Evolutionary conservation across 2,888 invertebrate species (phyloP), one percentile per base, ranked within the genome.

Genomic region (Spialia ferax): DNA sequence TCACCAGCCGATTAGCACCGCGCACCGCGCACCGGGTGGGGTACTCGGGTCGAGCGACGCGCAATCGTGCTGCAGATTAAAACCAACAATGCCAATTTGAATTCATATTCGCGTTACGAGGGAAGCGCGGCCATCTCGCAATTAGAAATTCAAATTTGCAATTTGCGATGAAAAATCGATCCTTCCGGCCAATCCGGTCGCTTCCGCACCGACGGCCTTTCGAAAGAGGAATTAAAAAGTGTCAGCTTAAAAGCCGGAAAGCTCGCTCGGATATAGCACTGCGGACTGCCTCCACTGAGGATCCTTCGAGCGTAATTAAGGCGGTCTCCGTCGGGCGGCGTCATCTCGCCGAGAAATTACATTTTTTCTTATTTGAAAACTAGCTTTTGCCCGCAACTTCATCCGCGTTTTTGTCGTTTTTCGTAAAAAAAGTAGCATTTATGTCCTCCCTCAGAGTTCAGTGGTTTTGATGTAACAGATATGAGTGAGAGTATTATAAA

Each of bases 141-240:
- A 77, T 75, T 77, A 74, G 73, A 78, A 73, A 76, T 77, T 74
- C 77, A 79, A 79, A 79, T 79, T 75, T 70, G 74, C 74, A 77
- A 72, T 74, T 75, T 71, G 70, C 78, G 74, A 82, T 78, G 79
- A 77, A 79, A 80, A 83, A 86, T 80, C 79, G 89, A 90, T 91
- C 88, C 79, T 91, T 92, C 91, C 91, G 88, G 85, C 75, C 81
- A 77, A 76, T 79, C 81, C 78, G 71, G 75, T 73, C 74, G 75
- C 73, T 82, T 81, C 83, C 82, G 81, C 69, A 72, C 70, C 77
- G 57, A 38, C 76, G 73, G 22, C 22, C 22, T 76, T 82, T 78
- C 74, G 77, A 81, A 78, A 77, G 75, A 77, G 71, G 77, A 83
- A 85, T 86, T 85, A 86, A 87, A 45, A 88, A 88, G 77, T 79